phyloP scores from a whole-genome alignment of 2,113 vertebrate species.

The Stercorarius parasiticus region DNA sequence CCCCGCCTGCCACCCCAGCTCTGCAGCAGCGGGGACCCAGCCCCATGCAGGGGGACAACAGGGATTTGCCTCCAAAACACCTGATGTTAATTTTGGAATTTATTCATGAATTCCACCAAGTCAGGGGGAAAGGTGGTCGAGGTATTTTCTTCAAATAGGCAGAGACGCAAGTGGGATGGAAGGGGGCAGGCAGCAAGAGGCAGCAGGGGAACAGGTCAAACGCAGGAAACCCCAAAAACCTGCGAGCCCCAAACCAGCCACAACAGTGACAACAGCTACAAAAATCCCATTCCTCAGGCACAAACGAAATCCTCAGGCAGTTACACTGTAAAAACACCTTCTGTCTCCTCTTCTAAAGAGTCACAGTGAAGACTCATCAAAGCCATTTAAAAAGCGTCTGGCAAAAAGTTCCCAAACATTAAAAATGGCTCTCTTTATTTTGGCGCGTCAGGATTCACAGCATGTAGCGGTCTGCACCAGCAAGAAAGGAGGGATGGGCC shows the following conservation, averaged over 20 bases:
- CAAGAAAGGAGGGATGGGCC: slow-evolving; percentile 59
- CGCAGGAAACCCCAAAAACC: neutral
- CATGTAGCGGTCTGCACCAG: slow-evolving; percentile 62
- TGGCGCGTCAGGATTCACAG: slow-evolving; percentile 61
- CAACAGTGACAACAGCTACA: neutral
- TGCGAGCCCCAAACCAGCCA: neutral
- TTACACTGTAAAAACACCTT: slow-evolving; percentile 46
- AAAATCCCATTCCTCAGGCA: neutral
- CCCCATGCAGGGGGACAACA: neutral
- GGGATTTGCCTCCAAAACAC: neutral
- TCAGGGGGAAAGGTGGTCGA: neutral
- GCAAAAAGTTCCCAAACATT: slow-evolving; percentile 62
- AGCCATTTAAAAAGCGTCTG: slow-evolving; percentile 61
- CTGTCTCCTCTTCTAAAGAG: slow-evolving; percentile 41
- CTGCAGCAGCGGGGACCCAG: neutral
- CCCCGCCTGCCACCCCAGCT: neutral
- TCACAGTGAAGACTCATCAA: slow-evolving; percentile 47
- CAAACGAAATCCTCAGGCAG: neutral
- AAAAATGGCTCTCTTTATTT: slow-evolving; percentile 59
- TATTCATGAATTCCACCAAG: neutral
- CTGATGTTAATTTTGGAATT: neutral
- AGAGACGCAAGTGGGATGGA: neutral
- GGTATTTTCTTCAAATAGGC: neutral
- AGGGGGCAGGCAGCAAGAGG: neutral
- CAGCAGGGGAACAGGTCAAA: neutral